Evolutionary conservation across 30 jellyfish, hydroid and myxozoan species (phyloP), one percentile per base, ranked within the genome.

Genomic region (Cassiopea xamachana): DNA sequence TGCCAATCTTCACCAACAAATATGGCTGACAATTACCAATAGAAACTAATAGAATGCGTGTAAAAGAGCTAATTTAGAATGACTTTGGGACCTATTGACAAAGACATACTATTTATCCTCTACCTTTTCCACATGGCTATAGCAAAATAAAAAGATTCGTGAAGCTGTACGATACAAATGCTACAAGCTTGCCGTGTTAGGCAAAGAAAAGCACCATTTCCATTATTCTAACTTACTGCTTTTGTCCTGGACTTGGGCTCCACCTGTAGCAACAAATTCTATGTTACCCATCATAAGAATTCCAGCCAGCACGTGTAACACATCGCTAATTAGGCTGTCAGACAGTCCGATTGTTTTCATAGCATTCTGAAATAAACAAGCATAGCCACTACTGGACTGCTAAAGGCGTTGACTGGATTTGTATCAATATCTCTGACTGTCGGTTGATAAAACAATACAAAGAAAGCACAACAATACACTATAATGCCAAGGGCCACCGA

Each of bases 221-320:
- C 7, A 55, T 55, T 3, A 19, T 2, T 48, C 39, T 39, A 15
- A 77, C 91, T 49, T 67, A 94, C 98, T 93, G 72, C 92, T 86
- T 69, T 75, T 90, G 90, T 94, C 97, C 48, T 91, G 67, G 61
- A 94, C 93, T 85, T 94, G 98, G 18, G 98, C 98, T 27, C 98
- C 98, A 55, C 97, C 98, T 19, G 98, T 94, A 2, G 98, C 68
- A 17, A 94, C 90, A 81, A 94, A 94, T 17, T 82, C 90, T 79
- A 94, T 84, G 69, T 94, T 94, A 10, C 98, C 98, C 43, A 94
- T 8, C 93, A 90, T 97, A 70, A 94, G 88, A 71, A 94, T 94
- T 18, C 97, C 96, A 58, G 98, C 94, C 19, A 94, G 75, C 68
- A 94, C 98, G 16, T 90, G 97, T 18, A 86, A 80, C 46, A 91